Base-by-base conservation (phyloP, 2,888 invertebrate genomes). In the Argynnis bischoffii region DNA sequence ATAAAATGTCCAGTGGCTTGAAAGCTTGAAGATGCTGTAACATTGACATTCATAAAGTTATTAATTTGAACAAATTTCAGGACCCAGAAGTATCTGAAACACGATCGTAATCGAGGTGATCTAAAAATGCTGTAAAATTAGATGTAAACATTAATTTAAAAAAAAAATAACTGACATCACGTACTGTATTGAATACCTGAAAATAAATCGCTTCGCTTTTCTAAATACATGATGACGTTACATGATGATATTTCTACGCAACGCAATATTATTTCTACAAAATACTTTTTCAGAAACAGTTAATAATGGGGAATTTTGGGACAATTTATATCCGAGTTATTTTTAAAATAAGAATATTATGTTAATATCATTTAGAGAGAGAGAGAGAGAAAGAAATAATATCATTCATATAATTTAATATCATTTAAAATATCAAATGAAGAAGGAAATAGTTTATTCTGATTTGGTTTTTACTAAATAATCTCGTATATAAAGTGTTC, bases 401-500 rank as follows among this genome's bases (percentile, higher is more conserved):
- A 18, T 18, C 18, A 18, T 18, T 18, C 2, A 18, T 18, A 31
- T 31, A 31, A 31, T 6, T 31, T 31, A 31, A 6, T 31, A 6
- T 31, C 31, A 6, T 6, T 31, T 31, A 6, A 6, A 3, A 31
- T 2, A 35, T 41, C 2, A 41, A 41, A 41, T 41, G 35, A 41
- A 41, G 8, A 41, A 41, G 3, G 11, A 41, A 41, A 11, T 41
- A 41, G 35, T 11, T 41, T 11, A 8, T 41, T 41, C 35, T 41
- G 8, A 41, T 41, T 8, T 1, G 14, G 15, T 47, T 47, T 57
- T n/a, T 73, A 75, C 77, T 41, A 41, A 72, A 70, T 75, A 69
- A 76, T 78, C 78, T 79, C 78, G 71, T 67, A 69, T 74, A 75
- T 72, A 73, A 74, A 72, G 35, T 41, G 26, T 18, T 74, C 77